These are phyloP conservation scores for Watsonalla cultraria DNA, from an alignment of 2,888 invertebrate genomes.

Conservation along the genomic window DNA sequence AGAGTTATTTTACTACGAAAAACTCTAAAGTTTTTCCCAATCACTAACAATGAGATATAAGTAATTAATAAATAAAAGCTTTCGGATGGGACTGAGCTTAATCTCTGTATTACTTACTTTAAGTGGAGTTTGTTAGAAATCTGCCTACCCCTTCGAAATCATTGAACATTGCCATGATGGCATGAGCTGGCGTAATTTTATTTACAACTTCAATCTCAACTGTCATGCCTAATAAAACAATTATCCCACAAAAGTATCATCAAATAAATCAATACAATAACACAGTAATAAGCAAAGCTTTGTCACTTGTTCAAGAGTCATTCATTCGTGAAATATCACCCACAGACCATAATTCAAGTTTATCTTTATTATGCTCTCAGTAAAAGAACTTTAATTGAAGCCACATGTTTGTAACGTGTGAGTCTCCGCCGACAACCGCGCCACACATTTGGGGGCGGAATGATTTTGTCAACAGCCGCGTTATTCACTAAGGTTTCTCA, in stretches of 20 bases:
- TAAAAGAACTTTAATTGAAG: constrained; percentile 73
- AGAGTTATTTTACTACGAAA: no score
- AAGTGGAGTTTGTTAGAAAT: no score
- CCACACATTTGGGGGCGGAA: constrained; percentile 45
- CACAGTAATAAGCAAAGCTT: constrained; percentile 32
- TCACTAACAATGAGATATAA: no score
- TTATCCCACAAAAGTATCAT: not conserved
- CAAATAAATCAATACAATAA: not conserved
- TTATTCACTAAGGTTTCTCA: constrained; percentile 20
- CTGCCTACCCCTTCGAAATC: no score
- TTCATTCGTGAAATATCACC: constrained; percentile 68
- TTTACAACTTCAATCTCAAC: not conserved
- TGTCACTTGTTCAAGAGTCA: constrained; percentile 63
- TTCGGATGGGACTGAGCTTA: no score
- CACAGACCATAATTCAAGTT: constrained; percentile 68
- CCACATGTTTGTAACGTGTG: constrained; percentile 65
- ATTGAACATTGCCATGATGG: no score
- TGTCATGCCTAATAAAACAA: not conserved
- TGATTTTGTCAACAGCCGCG: constrained; percentile 38
- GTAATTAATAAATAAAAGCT: no score
- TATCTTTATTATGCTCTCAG: constrained; percentile 68
- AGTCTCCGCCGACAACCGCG: constrained; percentile 49
- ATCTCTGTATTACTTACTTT: no score
- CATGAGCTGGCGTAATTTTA: not conserved
- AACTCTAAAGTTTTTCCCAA: no score